Conservation (phyloP, 1,140 invertebrate species). For the Euwallacea fornicatus region DNA sequence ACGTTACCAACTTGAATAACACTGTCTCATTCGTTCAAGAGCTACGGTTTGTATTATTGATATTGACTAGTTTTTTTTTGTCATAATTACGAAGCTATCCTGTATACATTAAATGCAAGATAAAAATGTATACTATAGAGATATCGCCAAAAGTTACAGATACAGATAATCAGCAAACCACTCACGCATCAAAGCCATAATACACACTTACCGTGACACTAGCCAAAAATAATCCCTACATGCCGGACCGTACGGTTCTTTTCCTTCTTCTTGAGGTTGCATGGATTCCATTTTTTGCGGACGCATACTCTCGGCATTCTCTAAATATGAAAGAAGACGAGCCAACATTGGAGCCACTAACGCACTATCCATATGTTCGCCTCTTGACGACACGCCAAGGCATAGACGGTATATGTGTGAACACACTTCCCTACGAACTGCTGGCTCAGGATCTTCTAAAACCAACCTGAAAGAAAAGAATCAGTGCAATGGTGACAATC, state of each 20-base stretch:
- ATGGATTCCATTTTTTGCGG: conserved; percentile 64
- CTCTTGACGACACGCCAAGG: conserved; percentile 67
- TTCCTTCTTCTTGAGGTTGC: conserved; percentile 73
- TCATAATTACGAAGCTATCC: conserved; percentile 5
- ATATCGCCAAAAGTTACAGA: too few relatives aligned
- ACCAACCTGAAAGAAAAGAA: conserved; percentile 48
- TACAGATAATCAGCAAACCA: not conserved
- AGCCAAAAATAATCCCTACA: conserved; percentile 95
- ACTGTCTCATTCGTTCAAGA: too few relatives aligned
- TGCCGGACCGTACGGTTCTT: conserved; percentile 89
- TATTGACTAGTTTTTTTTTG: too few relatives aligned
- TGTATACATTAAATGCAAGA: too few relatives aligned
- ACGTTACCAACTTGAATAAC: too few relatives aligned
- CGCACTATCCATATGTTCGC: conserved; percentile 59
- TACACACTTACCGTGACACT: conserved; percentile 59
- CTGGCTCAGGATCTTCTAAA: conserved; percentile 81
- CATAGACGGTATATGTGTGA: conserved; percentile 85
- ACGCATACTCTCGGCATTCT: conserved; percentile 82
- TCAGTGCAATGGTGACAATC: too few relatives aligned
- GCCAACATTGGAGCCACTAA: conserved; percentile 77
- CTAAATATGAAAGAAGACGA: conserved; percentile 76
- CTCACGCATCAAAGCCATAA: not conserved
- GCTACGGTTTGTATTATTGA: too few relatives aligned
- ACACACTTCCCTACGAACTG: conserved; percentile 85
- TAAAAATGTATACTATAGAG: too few relatives aligned